Evolutionary conservation across 1,140 invertebrate genomes (phyloP), one percentile per base, ranked within the genome.

Genomic region (Zaprionus vittiger): DNA sequence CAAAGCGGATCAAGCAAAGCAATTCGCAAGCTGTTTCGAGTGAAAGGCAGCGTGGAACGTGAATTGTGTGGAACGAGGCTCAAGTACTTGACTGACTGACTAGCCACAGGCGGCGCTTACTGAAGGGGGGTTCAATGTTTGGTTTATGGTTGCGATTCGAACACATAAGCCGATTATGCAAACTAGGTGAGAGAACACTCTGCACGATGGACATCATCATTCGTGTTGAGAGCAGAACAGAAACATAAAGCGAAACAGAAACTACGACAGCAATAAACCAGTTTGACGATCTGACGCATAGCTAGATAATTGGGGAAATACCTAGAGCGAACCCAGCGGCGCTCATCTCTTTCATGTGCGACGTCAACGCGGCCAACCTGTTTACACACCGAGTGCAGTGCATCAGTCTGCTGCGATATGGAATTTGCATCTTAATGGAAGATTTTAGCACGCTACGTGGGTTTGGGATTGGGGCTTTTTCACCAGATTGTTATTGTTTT

Each of bases 41-140:
- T 83, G 81, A 87, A 87, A 89, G 84, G 83, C 75, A 41, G 66
- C 52, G 24, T 37, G 41, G 12, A 70, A 26, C 59, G 22, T 17
- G 38, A 41, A 41, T 41, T 15, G 14, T 41, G 38, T 15, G 7
- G 7, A 15, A 14, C 26, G 83, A 71, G 73, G 28, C 28, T 9
- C 17, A 31, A 47, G 55, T 41, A 67, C 69, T 66, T 59, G 44
- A 54, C 67, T 54, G 69, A 72, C 47, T 12, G 73, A 47, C 6
- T 44, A 34, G 76, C 76, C 79, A 76, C 62, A 68, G 22, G 41
- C 41, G 41, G 9, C 31, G 9, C 31, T n/a, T 17, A 17, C 41
- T 47, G n/a, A 47, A 47, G 2, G 41, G n/a, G n/a, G 12, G 4
- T 31, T 70, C 49, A 56, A 64, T 87, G 73, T 80, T 89, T 78